phyloP scores from a whole-genome alignment of 2,113 vertebrate species.

The Hemicordylus capensis region DNA sequence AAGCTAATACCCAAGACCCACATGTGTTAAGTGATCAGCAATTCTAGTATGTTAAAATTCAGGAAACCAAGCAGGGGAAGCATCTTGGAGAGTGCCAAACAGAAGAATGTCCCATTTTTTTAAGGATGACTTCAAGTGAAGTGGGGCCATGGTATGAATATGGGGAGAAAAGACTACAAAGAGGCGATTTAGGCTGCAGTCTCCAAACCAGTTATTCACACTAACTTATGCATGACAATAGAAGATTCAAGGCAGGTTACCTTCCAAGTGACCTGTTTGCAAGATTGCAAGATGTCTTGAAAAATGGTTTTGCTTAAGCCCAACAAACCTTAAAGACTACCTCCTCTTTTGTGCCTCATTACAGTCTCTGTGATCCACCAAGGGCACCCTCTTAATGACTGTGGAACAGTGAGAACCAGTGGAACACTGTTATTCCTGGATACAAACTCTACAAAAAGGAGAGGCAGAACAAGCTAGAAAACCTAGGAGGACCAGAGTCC shows the following conservation, averaged over 20 bases:
- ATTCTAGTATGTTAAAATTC: slow-evolving; percentile 37
- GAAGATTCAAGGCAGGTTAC: background rate
- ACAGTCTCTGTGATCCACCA: too few relatives aligned
- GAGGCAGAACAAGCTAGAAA: too few relatives aligned
- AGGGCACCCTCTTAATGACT: too few relatives aligned
- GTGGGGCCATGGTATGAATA: background rate
- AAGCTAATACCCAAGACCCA: slow-evolving; percentile 64
- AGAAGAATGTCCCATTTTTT: slow-evolving; percentile 47
- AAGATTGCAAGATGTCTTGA: background rate
- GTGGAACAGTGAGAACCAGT: too few relatives aligned
- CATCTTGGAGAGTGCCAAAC: slow-evolving; percentile 32
- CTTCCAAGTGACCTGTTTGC: background rate
- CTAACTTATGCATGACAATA: background rate
- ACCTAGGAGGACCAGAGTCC: too few relatives aligned
- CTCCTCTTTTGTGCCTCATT: background rate
- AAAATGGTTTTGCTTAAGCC: background rate
- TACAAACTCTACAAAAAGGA: too few relatives aligned
- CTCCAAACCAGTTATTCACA: background rate
- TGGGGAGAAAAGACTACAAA: slow-evolving; percentile 23
- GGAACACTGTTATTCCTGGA: too few relatives aligned
- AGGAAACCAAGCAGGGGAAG: slow-evolving; percentile 36
- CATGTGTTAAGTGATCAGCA: slow-evolving; percentile 51
- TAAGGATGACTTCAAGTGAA: slow-evolving; percentile 29
- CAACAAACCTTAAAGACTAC: background rate
- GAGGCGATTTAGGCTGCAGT: background rate